A percentile compares a stretch with the other conserved stretches of the same genome.
Conservation (phyloP, 2,888 invertebrate species). For the Drosophila colorata region DNA sequence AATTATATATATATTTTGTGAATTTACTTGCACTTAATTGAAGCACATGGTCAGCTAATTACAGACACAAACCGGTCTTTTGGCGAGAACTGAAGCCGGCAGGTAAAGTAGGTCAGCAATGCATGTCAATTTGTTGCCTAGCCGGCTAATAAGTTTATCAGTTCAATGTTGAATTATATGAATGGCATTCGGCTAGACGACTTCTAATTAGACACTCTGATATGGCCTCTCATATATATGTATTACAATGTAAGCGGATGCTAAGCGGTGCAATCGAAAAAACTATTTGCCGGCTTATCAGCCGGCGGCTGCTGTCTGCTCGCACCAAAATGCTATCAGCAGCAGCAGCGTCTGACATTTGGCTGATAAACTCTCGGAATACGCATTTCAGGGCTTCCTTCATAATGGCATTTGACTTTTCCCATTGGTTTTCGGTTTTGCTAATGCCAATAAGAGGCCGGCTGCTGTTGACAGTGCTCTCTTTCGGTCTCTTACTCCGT, state of each 20-base stretch:
- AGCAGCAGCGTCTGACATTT: conserved; percentile 49
- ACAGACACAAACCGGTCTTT: conserved; percentile 58
- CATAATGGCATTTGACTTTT: conserved; percentile 35
- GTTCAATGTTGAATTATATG: not conserved
- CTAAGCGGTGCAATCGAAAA: conserved; percentile 4
- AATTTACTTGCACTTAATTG: conserved; percentile 20
- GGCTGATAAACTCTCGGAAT: conserved; percentile 42
- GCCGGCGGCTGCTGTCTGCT: conserved; percentile 17
- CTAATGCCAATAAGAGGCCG: conserved; percentile 3
- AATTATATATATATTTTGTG: conserved; percentile 8
- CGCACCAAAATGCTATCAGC: conserved; percentile 41
- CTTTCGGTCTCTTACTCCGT: conserved; percentile 1
- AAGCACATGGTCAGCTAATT: conserved; percentile 54
- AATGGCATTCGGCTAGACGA: not conserved
- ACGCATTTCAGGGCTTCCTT: conserved; percentile 24
- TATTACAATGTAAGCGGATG: conserved; percentile 51
- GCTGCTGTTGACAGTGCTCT: not conserved
- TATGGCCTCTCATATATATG: conserved; percentile 21
- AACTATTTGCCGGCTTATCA: conserved; percentile 42
- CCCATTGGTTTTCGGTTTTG: conserved; percentile 12
- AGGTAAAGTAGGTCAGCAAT: conserved; percentile 68
- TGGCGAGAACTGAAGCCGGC: conserved; percentile 33
- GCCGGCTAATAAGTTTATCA: conserved; percentile 26
- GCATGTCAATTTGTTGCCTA: conserved; percentile 21
- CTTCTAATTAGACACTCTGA: conserved; percentile 13